Evolutionary conservation across 2,888 invertebrate species (phyloP).

Genomic region (Epirrita christyi): DNA sequence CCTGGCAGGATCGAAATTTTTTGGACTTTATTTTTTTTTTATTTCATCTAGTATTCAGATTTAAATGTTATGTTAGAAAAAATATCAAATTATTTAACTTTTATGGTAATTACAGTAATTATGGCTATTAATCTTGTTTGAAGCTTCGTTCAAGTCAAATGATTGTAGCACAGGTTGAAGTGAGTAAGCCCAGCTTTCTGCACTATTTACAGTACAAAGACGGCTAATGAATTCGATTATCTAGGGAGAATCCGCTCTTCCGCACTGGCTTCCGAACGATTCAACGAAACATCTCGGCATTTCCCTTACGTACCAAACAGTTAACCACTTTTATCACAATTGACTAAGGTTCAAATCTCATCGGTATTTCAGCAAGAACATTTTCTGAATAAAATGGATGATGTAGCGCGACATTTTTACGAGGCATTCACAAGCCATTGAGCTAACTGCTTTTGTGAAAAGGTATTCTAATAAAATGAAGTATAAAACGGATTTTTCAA

Average conservation of each 20-base stretch:
- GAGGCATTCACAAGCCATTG: conserved; percentile 35
- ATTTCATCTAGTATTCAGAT: neutral
- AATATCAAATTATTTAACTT: neutral
- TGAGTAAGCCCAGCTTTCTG: conserved; percentile 48
- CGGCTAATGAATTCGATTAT: conserved; percentile 77
- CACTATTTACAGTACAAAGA: conserved; percentile 66
- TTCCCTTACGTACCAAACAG: conserved; percentile 18
- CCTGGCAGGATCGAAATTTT: conserved; percentile 78
- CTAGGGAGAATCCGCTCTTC: conserved; percentile 63
- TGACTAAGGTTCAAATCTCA: conserved; percentile 38
- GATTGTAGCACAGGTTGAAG: conserved; percentile 21
- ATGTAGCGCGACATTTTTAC: conserved; percentile 39
- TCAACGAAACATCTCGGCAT: conserved; percentile 41
- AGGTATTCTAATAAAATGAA: conserved; percentile 25
- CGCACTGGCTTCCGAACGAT: conserved; percentile 53
- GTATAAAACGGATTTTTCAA: conserved; percentile 5
- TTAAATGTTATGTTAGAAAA: neutral
- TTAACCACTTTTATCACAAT: conserved; percentile 29
- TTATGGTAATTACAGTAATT: neutral
- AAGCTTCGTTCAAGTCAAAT: conserved; percentile 7
- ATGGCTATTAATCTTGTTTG: neutral
- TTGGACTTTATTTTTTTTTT: conserved; percentile 19
- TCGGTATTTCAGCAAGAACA: conserved; percentile 22
- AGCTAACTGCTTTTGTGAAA: conserved; percentile 33
- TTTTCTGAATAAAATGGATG: conserved; percentile 36